Evolutionary conservation across 2,888 invertebrate genomes (phyloP).

Genomic region (Oeneis ivallda): DNA sequence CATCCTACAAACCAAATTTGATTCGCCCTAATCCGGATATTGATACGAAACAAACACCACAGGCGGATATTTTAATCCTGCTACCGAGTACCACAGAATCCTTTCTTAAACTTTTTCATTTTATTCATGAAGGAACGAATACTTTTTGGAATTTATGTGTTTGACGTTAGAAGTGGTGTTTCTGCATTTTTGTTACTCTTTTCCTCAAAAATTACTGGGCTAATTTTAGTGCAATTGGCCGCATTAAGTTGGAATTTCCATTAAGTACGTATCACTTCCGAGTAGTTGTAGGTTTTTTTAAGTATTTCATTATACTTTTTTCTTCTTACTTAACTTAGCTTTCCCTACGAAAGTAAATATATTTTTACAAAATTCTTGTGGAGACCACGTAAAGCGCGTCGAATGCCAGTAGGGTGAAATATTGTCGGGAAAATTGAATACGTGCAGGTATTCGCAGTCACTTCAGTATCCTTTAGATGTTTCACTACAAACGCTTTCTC

Average conservation of each 20-base stretch:
- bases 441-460: constrained; percentile 68
- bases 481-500: constrained; percentile 42
- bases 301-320: no score
- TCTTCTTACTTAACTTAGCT: no score
- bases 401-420: constrained; percentile 65
- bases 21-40: constrained; percentile 80
- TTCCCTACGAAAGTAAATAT: constrained; percentile 54
- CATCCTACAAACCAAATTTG: constrained; percentile 79
- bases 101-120: constrained; percentile 24
- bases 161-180: no score
- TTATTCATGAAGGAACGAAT: not conserved
- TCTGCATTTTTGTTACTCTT: no score
- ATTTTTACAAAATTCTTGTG: constrained; percentile 54
- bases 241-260: no score
- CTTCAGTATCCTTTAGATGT: constrained; percentile 47
- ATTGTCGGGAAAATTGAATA: constrained; percentile 73
- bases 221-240: no score
- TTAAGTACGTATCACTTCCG: no score
- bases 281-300: no score
- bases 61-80: constrained; percentile 59
- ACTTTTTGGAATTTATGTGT: no score
- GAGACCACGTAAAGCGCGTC: constrained; percentile 54
- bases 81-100: constrained; percentile 39
- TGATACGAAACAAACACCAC: constrained; percentile 74
- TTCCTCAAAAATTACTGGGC: no score